phyloP scores from a whole-genome alignment of 2,113 vertebrate species.

The Nanger granti region DNA sequence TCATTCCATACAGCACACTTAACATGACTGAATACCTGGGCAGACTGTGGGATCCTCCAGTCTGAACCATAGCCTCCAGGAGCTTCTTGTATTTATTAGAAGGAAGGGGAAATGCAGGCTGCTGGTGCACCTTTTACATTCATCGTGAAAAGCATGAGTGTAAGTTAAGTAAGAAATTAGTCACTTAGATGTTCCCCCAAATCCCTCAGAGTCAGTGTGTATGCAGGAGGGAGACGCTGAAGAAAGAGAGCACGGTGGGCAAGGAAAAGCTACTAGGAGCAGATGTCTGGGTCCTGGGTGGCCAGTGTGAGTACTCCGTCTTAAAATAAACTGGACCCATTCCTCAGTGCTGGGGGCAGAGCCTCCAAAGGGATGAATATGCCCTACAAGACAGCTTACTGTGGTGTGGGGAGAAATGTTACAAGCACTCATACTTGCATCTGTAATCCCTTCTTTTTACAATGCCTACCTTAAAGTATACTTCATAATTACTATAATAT shows the following conservation, averaged over 20 bases:
- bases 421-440: not conserved
- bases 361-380: not conserved
- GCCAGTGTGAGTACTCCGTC: not conserved
- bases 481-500: not conserved
- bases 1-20: not conserved
- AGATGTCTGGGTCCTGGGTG: not conserved
- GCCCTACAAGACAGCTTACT: not conserved
- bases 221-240: rapidly evolving
- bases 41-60: not conserved
- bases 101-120: not conserved
- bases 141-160: not conserved
- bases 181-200: not conserved
- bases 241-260: not conserved
- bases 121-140: not conserved
- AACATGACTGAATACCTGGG: not conserved
- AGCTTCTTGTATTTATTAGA: not conserved
- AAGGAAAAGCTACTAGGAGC: not conserved
- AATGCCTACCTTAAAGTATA: not conserved
- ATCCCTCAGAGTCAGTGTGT: not conserved
- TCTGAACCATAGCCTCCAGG: not conserved
- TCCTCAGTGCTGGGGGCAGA: not conserved
- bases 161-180: not conserved
- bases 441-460: not conserved
- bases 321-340: not conserved
- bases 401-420: not conserved